Base-by-base conservation (phyloP, 2,113 vertebrate species). In the Thamnaconus septentrionalis region DNA sequence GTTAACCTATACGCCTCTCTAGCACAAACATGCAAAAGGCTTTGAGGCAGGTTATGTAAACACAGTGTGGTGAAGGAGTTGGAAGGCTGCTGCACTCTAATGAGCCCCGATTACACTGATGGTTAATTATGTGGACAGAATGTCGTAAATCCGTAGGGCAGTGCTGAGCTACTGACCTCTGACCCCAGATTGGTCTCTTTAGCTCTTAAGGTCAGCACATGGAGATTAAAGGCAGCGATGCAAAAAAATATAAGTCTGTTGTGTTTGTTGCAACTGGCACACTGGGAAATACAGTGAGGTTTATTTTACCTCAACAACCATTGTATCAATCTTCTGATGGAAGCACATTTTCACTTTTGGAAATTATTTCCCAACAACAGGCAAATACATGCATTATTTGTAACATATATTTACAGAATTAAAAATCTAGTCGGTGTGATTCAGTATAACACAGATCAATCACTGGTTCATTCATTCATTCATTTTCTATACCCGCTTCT, bases 81-180 rank as follows among this genome's bases (percentile, higher is more conserved):
- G 66, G 65, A 71, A 3, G 63, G 67, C 56, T 62, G 61, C 57
- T 61, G 66, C 40, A 6, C 54, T 43, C 68, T 81, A 81, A 83
- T 65, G 64, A 85, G 76, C 71, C 49, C 56, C 9, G 61, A 82
- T 85, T 85, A 81, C 18, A 0, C 52, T 66, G 68, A 75, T 65
- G 75, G 84, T 84, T 88, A 78, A 84, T 83, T 84, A 83, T 71
- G 74, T 77, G 75, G 80, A 78, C 85, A 76, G 76, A 76, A 77
- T 5, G 31, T 10, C 56, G 71, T 62, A 64, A 83, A 78, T 71
- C 79, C 65, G 54, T 51, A n/a, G 64, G 75, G 56, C 57, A 66
- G 69, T 71, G 59, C 77, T 71, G 76, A 68, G 67, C 66, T 42
- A 61, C 57, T 78, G 79, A 82, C 81, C 87, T 64, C 53, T 63